A percentile compares a stretch with the other conserved stretches of the same genome.
Conservation (phyloP, 2,797 vertebrate genomes). For the Trematomus bernacchii region DNA sequence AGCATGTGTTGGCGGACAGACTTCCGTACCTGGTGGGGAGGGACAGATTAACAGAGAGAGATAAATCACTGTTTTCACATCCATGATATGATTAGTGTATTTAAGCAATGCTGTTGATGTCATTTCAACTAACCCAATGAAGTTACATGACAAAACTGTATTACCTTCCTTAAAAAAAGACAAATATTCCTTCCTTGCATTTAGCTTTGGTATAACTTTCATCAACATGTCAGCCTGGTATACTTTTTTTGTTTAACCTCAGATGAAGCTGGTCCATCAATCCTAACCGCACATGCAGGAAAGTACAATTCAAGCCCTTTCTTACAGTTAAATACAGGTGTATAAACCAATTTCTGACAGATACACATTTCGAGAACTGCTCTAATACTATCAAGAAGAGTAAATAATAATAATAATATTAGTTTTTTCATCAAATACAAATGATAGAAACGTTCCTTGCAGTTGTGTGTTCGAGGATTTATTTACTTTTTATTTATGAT, state of each 20-base stretch:
- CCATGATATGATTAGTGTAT: neutral
- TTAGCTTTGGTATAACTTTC: neutral
- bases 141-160: neutral
- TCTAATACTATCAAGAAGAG: neutral
- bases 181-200: neutral
- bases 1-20: constrained; percentile 90
- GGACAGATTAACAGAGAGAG: neutral
- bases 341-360: neutral
- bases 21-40: constrained; percentile 87
- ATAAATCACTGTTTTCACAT: neutral
- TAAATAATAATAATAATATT: neutral
- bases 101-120: neutral
- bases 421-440: neutral
- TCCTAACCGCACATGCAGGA: neutral
- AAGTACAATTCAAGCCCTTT: neutral
- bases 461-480: neutral
- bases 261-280: neutral
- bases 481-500: too few relatives aligned
- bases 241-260: neutral
- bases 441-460: too few relatives aligned
- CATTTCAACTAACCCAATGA: neutral
- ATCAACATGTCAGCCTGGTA: neutral
- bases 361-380: neutral
- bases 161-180: neutral
- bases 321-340: neutral